Evolutionary conservation across 2,797 vertebrate species (phyloP), one percentile per base, ranked within the genome.

Genomic region (Characodon lateralis): DNA sequence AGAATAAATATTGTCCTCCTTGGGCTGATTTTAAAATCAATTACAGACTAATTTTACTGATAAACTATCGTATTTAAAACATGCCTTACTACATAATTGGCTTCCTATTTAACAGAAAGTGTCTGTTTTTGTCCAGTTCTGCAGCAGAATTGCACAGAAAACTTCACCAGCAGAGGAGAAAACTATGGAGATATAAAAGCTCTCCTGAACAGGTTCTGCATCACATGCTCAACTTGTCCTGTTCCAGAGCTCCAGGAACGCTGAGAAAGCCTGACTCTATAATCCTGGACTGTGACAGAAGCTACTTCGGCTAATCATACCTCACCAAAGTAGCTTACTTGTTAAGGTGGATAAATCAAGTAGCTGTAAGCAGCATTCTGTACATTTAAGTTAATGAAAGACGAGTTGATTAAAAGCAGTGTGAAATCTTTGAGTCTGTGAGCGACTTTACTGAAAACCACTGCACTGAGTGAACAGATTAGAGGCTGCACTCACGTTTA

Each of bases 311-410:
- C 59, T 63, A 35, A 35, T 63, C 59, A 35, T 31, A 39, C 61
- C 61, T 65, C 61, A 22, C 18, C 61, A 65, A 65, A 65, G 35
- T 28, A 63, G 59, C 59, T 63, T 63, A 35, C 31, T 39, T 16
- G 16, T 35, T 65, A 22, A 65, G 61, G 31, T 39, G 31, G 46
- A 53, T 51, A 24, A 18, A 28, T 50, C 10, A 22, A 12, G 18
- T 14, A 8, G 12, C 14, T 74, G 53, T 73, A 84, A 88, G 85
- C 0, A 79, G 86, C 78, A 87, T 87, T 83, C 75, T 65, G 61
- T 65, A 24, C 76, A 41, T 68, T 82, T 73, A 73, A 73, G 61
- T 72, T 79, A 82, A 88, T 82, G 50, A 83, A 48, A 58, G 50
- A 10, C 76, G 70, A 66, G 61, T 20, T 78, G 61, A 82, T 77